These are phyloP conservation scores for Diplodus puntazzo DNA, from an alignment of 2,797 vertebrate species.

Conservation along the genomic window DNA sequence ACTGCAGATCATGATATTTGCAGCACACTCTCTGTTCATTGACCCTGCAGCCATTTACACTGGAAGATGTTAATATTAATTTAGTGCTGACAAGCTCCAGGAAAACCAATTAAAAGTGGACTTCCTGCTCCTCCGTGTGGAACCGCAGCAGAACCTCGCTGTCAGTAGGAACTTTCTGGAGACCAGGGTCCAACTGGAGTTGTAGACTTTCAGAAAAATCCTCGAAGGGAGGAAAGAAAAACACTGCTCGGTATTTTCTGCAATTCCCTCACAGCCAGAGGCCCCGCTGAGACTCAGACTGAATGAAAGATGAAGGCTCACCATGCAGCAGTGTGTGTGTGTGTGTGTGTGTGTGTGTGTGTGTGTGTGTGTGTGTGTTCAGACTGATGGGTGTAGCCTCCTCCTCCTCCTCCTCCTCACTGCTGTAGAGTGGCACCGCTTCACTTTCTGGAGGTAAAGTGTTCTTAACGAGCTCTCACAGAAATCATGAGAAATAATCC, in stretches of 20 bases:
- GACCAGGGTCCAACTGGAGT: background rate
- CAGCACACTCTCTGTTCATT: background rate
- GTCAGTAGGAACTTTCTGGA: background rate
- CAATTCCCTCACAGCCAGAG: background rate
- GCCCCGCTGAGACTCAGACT: constrained; percentile 15
- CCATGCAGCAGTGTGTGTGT: background rate
- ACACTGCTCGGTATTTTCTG: background rate
- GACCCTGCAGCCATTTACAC: background rate
- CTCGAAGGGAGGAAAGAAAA: background rate
- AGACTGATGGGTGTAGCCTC: too few relatives aligned
- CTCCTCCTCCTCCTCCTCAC: too few relatives aligned
- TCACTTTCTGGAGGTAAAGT: background rate
- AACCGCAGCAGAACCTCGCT: background rate
- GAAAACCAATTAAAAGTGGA: background rate
- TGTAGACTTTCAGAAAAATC: constrained; percentile 14
- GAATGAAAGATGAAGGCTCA: constrained; percentile 30
- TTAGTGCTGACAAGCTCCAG: constrained; percentile 5
- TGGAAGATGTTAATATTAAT: background rate
- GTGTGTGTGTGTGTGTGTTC: background rate
- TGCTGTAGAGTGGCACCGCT: background rate
- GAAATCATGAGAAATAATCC: background rate
- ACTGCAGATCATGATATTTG: background rate
- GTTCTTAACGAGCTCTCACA: constrained; percentile 4
- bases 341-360: background rate
- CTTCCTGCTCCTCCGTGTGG: background rate